A percentile compares a stretch with the other conserved stretches of the same genome.
These are phyloP conservation scores for Ceratotherium simum DNA, from an alignment of 2,113 vertebrate genomes.

Conservation along the genomic window DNA sequence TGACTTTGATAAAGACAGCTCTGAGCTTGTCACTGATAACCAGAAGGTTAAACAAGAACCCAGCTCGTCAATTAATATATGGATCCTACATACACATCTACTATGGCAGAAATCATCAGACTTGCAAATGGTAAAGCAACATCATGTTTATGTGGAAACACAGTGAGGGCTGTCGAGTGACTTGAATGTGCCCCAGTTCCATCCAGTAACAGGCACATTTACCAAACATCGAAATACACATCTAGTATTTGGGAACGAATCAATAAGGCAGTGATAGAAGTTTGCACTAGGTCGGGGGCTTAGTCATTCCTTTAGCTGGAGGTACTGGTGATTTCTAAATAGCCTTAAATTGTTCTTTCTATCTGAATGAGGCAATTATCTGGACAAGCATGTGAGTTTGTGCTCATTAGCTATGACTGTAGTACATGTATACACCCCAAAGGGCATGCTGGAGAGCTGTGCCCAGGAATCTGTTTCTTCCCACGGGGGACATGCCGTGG, in stretches of 20 bases:
- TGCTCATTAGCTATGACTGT: background rate
- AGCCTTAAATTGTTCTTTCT: background rate
- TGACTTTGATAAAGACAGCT: background rate
- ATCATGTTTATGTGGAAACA: background rate
- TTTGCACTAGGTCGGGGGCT: background rate
- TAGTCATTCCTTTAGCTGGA: background rate
- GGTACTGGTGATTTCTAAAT: background rate
- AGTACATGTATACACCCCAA: background rate
- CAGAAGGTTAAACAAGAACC: background rate
- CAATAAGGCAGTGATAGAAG: background rate
- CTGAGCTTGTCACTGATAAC: background rate
- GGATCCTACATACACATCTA: background rate
- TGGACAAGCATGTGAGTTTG: background rate
- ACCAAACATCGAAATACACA: background rate
- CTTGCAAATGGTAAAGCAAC: background rate
- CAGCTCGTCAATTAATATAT: background rate
- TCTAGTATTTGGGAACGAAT: background rate
- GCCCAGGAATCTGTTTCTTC: background rate
- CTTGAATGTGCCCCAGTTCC: too few relatives aligned
- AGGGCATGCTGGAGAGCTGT: background rate
- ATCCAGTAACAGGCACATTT: background rate
- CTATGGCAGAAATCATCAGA: background rate
- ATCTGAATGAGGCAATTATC: background rate
- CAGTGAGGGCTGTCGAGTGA: background rate
- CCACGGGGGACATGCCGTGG: fast-evolving